Conservation (phyloP, 1,140 invertebrate species). For the Drosophila bocki region DNA sequence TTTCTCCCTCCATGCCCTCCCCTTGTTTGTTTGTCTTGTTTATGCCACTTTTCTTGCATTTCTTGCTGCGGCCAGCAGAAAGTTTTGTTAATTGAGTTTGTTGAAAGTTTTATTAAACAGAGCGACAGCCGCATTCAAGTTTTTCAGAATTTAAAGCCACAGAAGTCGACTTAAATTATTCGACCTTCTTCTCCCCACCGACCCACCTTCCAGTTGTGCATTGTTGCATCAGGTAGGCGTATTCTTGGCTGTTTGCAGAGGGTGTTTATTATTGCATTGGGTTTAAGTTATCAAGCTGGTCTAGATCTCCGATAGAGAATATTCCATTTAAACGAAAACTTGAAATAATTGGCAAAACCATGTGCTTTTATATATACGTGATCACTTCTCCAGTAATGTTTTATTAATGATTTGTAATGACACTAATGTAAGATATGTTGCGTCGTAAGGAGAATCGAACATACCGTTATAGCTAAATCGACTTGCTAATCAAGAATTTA, state of each 20-base stretch:
- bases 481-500: no score
- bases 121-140: conserved; percentile 75
- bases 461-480: no score
- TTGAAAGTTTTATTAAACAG: conserved; percentile 84
- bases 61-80: conserved; percentile 76
- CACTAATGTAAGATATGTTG: no score
- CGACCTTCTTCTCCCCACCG: background rate
- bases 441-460: no score
- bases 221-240: conserved; percentile 39
- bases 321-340: background rate
- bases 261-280: background rate
- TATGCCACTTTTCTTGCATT: conserved; percentile 82
- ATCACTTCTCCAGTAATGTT: no score
- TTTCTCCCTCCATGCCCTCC: background rate
- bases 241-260: no score
- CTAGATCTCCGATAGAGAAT: no score
- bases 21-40: conserved; percentile 80
- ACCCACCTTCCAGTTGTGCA: conserved; percentile 6
- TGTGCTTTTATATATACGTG: no score
- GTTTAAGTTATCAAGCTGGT: background rate
- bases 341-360: background rate
- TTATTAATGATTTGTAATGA: no score
- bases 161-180: conserved; percentile 60
- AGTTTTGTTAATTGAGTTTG: conserved; percentile 83
- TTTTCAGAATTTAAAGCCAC: conserved; percentile 67